Base-by-base conservation (phyloP, 1,140 invertebrate species). In the Drosophila jambulina region DNA sequence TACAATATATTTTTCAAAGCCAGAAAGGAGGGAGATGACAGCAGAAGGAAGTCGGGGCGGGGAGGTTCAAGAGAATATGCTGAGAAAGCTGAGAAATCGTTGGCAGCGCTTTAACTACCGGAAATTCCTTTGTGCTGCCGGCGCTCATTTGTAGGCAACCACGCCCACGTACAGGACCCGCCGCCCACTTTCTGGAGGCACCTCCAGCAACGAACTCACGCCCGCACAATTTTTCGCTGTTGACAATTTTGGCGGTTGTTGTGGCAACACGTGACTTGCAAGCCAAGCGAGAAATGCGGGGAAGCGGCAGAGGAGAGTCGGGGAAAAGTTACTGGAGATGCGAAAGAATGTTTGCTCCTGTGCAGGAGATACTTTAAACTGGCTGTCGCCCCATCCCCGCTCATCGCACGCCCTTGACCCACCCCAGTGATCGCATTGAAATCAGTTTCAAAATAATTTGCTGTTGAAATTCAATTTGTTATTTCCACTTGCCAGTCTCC, bases 161-260 rank as follows among this genome's bases (percentile, higher is more conserved):
- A 72, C 72, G 81, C 67, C 75, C 61, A 23, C 46, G 10, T 21
- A 36, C 25, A 43, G 38, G 34, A 17, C 42, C 43, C 23, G 23
- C 19, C 42, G 42, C 61, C 57, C 71, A 21, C 58, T 59, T 56
- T 34, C n/a, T 15, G 59, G 59, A 49, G 59, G 25, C 64, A 29
- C 59, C 75, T 61, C 78, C 78, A 53, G 53, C 62, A 45, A 51
- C 74, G 68, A 75, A 76, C 85, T 88, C 85, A 90, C 85, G 81
- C 75, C 85, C 86, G 85, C 82, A 56, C 85, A 90, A 90, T 90
- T 90, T 90, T 85, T 90, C 85, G 85, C 86, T 90, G 85, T 90
- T 90, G 85, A 90, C 85, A 90, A 90, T 90, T 90, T 90, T 81
- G 86, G 85, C 85, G 85, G 85, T 90, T 90, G 85, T 90, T 90